phyloP scores from a whole-genome alignment of 2,888 invertebrate species.

The Napeogenes inachia region DNA sequence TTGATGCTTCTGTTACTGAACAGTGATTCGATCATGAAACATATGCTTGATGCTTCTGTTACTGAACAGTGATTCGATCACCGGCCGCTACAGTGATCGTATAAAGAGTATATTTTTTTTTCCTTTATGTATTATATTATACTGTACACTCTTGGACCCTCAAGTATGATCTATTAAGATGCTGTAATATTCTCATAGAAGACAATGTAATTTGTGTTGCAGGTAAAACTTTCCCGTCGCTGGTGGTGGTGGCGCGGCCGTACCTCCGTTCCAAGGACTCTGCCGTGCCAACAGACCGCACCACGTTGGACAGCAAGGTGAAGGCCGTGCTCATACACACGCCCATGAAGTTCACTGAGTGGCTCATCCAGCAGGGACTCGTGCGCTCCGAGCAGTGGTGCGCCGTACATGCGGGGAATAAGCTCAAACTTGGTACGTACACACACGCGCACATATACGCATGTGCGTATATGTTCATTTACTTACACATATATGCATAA shows the following conservation, averaged over 20 bases:
- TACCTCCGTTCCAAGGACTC: constrained; percentile 84
- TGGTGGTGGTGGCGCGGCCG: constrained; percentile 90
- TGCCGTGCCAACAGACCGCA: constrained; percentile 76
- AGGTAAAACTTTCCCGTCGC: constrained; percentile 90
- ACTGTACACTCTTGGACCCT: too few species aligned
- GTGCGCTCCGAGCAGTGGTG: constrained; percentile 89
- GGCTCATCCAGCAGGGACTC: constrained; percentile 91
- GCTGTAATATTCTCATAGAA: background rate
- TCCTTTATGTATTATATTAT: background rate
- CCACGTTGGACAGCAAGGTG: constrained; percentile 85
- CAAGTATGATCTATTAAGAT: too few species aligned
- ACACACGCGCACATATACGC: background rate
- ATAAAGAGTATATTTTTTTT: background rate
- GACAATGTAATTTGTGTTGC: constrained; percentile 28
- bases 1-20: too few species aligned
- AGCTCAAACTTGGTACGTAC: constrained; percentile 82
- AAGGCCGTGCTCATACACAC: constrained; percentile 89
- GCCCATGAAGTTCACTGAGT: constrained; percentile 91
- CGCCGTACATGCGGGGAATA: constrained; percentile 80
- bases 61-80: too few species aligned
- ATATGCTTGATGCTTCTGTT: too few species aligned
- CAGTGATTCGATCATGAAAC: too few species aligned
- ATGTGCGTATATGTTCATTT: background rate
- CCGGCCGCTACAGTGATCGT: too few species aligned
- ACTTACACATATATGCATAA: too few species aligned